Evolutionary conservation across 2,888 invertebrate species (phyloP).

Genomic region (Epinotia nisella): DNA sequence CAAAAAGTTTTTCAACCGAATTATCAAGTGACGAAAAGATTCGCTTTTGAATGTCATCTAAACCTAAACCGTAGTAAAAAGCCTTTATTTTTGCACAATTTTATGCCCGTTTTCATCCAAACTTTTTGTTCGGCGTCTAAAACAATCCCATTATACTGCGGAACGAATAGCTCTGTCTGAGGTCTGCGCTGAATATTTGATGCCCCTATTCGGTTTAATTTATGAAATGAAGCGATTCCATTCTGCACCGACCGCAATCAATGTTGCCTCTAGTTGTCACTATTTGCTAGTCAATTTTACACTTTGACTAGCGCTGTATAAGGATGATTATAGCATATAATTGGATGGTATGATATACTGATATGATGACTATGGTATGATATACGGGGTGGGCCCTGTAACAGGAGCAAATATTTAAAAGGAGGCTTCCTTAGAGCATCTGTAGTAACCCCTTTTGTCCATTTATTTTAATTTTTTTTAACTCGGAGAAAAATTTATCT

Average conservation of each 20-base stretch:
- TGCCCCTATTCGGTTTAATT: constrained; percentile 20
- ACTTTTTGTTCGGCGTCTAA: constrained; percentile 15
- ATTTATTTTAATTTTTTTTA: too few species aligned
- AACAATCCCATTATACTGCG: constrained; percentile 35
- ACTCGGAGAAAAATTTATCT: too few species aligned
- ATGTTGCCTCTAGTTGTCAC: neutral
- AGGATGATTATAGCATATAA: neutral
- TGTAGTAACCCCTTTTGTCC: too few species aligned
- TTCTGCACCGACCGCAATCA: constrained; percentile 3
- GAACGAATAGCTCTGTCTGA: constrained; percentile 26
- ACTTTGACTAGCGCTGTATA: neutral
- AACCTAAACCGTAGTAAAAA: neutral
- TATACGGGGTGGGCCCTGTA: too few species aligned
- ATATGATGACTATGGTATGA: neutral
- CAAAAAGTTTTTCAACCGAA: neutral
- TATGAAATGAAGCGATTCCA: constrained; percentile 27
- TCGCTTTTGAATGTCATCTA: neutral
- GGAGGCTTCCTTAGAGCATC: too few species aligned
- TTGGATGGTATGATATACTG: neutral
- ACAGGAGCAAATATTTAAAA: too few species aligned
- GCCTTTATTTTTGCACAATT: constrained; percentile 5
- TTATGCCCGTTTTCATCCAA: constrained; percentile 5
- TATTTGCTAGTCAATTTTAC: neutral
- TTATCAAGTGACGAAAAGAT: neutral
- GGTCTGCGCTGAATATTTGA: constrained; percentile 42